phyloP scores from a whole-genome alignment of 2,113 vertebrate species.

The Lagopus leucura region DNA sequence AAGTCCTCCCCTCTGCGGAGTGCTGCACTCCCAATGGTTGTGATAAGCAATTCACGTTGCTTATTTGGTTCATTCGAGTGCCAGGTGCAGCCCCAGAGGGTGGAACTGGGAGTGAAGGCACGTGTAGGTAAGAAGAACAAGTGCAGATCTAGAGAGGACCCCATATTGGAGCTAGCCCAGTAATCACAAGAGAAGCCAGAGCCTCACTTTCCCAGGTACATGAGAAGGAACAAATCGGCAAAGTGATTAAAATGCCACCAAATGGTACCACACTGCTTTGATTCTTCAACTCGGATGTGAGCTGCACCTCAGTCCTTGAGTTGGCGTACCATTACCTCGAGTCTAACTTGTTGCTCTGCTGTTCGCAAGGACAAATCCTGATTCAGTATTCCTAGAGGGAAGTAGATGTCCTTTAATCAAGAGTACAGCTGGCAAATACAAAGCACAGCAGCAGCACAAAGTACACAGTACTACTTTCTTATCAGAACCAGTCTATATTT shows the following conservation, averaged over 20 bases:
- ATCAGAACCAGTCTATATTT: not conserved
- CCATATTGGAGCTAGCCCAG: not conserved
- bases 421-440: not conserved
- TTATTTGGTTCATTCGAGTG: not conserved
- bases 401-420: not conserved
- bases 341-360: not conserved
- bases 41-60: not conserved
- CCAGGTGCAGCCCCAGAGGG: not conserved
- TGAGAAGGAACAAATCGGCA: not conserved
- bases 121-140: not conserved
- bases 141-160: not conserved
- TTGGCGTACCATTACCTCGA: not conserved
- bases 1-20: not conserved
- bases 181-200: not conserved
- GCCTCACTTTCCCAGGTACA: not conserved
- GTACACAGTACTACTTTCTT: not conserved
- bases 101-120: not conserved
- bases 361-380: not conserved
- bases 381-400: not conserved
- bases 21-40: rapidly evolving
- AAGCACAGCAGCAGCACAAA: not conserved
- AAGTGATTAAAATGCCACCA: not conserved
- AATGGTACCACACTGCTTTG: not conserved
- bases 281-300: not conserved
- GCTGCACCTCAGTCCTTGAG: not conserved